phyloP scores from a whole-genome alignment of 2,113 vertebrate genomes.

The Pungitius pungitius region DNA sequence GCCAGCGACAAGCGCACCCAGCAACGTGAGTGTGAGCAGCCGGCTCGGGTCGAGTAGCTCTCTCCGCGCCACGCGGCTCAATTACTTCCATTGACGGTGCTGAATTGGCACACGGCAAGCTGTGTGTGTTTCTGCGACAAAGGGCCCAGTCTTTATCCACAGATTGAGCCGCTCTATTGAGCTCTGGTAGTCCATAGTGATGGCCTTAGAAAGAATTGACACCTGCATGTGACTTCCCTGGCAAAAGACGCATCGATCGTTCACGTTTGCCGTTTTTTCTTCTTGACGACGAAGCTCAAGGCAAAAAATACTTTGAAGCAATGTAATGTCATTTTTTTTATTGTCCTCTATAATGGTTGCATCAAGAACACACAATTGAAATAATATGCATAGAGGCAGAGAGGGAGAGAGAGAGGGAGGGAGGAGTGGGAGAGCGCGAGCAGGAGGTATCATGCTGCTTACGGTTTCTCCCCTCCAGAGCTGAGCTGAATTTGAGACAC shows the following conservation, averaged over 20 bases:
- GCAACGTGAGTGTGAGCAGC: slow-evolving; percentile 75
- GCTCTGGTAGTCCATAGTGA: neutral
- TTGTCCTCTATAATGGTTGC: too few species aligned
- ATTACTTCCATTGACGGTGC: neutral
- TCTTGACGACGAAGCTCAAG: neutral
- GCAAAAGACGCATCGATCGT: neutral
- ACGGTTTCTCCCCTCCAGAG: slow-evolving; percentile 31
- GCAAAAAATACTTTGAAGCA: too few species aligned
- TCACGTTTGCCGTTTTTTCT: neutral
- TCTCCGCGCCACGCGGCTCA: neutral
- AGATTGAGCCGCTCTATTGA: neutral
- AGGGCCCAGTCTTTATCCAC: neutral
- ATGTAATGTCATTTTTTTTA: too few species aligned
- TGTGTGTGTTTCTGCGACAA: neutral
- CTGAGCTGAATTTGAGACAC: slow-evolving; percentile 19
- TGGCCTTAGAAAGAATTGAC: neutral
- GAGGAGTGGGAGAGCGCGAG: slow-evolving; percentile 23
- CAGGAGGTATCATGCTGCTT: slow-evolving; percentile 25
- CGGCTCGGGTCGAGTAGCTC: neutral
- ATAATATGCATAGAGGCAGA: too few species aligned
- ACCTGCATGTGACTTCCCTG: neutral
- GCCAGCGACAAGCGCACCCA: slow-evolving; percentile 83
- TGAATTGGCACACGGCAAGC: neutral
- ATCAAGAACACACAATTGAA: too few species aligned
- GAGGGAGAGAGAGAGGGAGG: too few species aligned